Conservation (phyloP, 1,140 invertebrate species). For the Drosophila leontia region DNA sequence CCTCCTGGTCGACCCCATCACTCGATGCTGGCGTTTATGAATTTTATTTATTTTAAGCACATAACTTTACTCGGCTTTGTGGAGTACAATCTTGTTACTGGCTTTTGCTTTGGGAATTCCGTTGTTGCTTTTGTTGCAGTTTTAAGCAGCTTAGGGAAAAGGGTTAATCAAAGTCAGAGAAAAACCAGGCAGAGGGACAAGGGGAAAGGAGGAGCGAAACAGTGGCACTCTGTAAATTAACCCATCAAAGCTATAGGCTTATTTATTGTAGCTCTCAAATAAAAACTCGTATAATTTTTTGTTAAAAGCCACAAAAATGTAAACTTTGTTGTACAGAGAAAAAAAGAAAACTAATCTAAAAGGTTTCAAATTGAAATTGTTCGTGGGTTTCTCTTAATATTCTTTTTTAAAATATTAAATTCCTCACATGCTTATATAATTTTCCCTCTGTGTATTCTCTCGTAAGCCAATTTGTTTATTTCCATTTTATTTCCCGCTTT, state of each 20-base stretch:
- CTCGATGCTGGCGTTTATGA: slow-evolving; percentile 63
- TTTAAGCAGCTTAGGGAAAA: slow-evolving; percentile 72
- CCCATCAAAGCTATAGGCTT: slow-evolving; percentile 22
- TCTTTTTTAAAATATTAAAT: no score
- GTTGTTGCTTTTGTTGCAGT: slow-evolving; percentile 60
- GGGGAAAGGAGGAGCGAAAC: neutral
- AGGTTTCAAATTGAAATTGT: no score
- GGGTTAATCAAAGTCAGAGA: slow-evolving; percentile 68
- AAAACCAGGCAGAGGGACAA: neutral
- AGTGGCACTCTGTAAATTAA: slow-evolving; percentile 47
- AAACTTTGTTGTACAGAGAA: neutral
- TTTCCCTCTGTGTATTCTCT: neutral
- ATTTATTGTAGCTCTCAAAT: slow-evolving; percentile 16
- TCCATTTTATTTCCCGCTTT: slow-evolving; percentile 22
- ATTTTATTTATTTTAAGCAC: slow-evolving; percentile 77
- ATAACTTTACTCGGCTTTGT: slow-evolving; percentile 62
- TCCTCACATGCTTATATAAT: no score
- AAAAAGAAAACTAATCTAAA: neutral
- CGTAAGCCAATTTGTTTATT: slow-evolving; percentile 15
- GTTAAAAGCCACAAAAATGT: slow-evolving; percentile 16
- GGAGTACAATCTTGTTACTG: slow-evolving; percentile 48
- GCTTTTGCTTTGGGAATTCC: slow-evolving; percentile 54
- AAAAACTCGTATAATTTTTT: slow-evolving; percentile 18
- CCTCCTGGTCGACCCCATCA: slow-evolving; percentile 31
- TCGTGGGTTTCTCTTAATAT: no score